Conservation (phyloP, 2,113 vertebrate species). For the Hylia prasina region DNA sequence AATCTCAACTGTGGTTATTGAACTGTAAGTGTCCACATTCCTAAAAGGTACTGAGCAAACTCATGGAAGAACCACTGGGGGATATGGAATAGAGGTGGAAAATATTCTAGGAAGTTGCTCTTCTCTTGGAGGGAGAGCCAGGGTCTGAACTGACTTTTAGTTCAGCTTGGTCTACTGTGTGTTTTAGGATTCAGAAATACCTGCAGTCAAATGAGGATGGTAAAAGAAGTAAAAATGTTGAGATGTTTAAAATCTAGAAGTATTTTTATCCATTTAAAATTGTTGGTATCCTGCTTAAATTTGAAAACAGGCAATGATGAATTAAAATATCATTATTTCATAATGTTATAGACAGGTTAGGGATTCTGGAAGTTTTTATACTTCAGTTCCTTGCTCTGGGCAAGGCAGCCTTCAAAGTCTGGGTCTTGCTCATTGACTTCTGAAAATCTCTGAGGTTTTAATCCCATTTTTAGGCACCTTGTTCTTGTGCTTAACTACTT, state of each 20-base stretch:
- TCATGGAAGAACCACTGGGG: neutral
- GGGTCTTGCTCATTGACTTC: neutral
- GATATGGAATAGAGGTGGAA: neutral
- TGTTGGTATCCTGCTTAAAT: neutral
- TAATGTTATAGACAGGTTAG: neutral
- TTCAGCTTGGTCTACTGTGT: accelerated
- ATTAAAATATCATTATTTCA: neutral
- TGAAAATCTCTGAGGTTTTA: neutral
- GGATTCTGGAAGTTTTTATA: neutral
- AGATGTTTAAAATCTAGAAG: neutral
- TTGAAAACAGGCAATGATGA: neutral
- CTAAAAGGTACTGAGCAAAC: neutral
- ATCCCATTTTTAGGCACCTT: neutral
- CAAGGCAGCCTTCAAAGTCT: neutral
- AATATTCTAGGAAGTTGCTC: neutral
- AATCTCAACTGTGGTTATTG: neutral
- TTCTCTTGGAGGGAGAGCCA: neutral
- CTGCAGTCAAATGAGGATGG: neutral
- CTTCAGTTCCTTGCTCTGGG: neutral
- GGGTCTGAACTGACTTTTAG: neutral
- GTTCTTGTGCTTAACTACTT: neutral
- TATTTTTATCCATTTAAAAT: neutral
- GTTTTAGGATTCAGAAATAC: neutral
- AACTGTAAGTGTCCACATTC: neutral
- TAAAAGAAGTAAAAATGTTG: neutral